Percentiles rank a stretch among this genome's conserved stretches.
Conservation (phyloP, 2,888 invertebrate species). For the Marronus borbonicus region DNA sequence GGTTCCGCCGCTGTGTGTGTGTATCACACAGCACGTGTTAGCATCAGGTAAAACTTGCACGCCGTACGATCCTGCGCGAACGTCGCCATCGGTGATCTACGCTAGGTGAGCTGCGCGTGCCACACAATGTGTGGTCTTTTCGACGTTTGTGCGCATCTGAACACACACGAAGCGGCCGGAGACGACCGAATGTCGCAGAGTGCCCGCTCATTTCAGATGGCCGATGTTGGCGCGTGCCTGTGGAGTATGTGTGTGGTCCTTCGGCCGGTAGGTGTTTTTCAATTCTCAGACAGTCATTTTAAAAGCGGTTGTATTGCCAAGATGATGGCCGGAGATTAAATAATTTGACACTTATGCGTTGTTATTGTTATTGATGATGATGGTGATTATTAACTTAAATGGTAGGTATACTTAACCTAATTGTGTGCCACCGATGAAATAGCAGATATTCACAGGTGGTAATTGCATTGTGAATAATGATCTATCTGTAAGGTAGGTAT, state of each 20-base stretch:
- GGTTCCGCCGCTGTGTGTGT: constrained; percentile 67
- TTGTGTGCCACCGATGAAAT: constrained; percentile 36
- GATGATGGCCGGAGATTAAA: constrained; percentile 47
- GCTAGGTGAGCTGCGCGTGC: constrained; percentile 80
- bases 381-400: constrained; percentile 34
- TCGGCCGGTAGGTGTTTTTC: constrained; percentile 52
- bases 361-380: constrained; percentile 45
- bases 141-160: constrained; percentile 59
- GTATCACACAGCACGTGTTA: constrained; percentile 58
- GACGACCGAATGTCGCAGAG: constrained; percentile 52
- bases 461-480: constrained; percentile 19
- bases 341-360: constrained; percentile 46
- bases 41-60: constrained; percentile 49
- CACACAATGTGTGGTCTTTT: constrained; percentile 81
- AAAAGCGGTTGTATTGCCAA: constrained; percentile 47
- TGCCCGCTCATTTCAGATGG: constrained; percentile 55
- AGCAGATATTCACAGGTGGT: constrained; percentile 22
- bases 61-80: constrained; percentile 59
- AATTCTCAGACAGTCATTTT: constrained; percentile 44
- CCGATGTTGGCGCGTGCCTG: constrained; percentile 61
- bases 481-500: constrained; percentile 25
- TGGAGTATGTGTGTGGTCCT: constrained; percentile 60
- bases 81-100: constrained; percentile 66
- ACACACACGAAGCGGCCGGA: constrained; percentile 59
- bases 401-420: constrained; percentile 41